Conservation (phyloP, 2,797 vertebrate genomes). For the Scomberomorus guttatus region DNA sequence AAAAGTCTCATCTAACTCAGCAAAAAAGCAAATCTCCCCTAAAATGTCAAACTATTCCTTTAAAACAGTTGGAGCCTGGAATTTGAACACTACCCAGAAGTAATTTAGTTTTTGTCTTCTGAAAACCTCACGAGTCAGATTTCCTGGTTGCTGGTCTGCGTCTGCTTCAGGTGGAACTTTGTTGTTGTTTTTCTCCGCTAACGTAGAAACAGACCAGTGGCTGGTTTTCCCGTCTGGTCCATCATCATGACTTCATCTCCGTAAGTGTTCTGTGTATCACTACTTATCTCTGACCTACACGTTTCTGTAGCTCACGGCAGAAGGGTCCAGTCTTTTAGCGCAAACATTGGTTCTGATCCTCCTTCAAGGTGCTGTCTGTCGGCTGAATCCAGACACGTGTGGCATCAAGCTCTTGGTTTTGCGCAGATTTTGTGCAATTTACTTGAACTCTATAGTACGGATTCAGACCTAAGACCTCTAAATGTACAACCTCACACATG, state of each 20-base stretch:
- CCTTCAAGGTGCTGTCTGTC: constrained; percentile 78
- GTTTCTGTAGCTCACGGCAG: constrained; percentile 46
- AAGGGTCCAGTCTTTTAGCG: constrained; percentile 56
- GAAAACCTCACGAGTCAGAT: constrained; percentile 23
- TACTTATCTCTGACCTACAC: constrained; percentile 50
- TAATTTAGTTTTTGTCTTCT: constrained; percentile 8
- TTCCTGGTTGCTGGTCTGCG: constrained; percentile 23
- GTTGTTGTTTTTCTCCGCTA: neutral
- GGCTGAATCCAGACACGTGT: constrained; percentile 70
- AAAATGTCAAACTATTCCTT: constrained; percentile 33
- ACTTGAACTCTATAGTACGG: constrained; percentile 72
- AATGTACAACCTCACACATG: constrained; percentile 66
- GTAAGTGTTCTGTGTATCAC: constrained; percentile 56
- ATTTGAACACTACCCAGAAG: constrained; percentile 57
- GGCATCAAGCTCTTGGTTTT: constrained; percentile 59
- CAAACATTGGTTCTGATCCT: constrained; percentile 63
- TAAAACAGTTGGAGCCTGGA: constrained; percentile 34
- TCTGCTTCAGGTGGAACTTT: constrained; percentile 32
- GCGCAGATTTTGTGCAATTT: constrained; percentile 63
- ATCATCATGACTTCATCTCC: constrained; percentile 21
- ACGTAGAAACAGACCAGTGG: constrained; percentile 31
- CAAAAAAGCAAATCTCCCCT: neutral
- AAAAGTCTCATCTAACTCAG: constrained; percentile 1
- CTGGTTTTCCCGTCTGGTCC: constrained; percentile 5
- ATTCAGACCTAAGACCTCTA: constrained; percentile 75